Percentiles rank a stretch among this genome's conserved stretches.
Conservation (phyloP, 2,797 vertebrate genomes). For the Pipistrellus kuhlii region DNA sequence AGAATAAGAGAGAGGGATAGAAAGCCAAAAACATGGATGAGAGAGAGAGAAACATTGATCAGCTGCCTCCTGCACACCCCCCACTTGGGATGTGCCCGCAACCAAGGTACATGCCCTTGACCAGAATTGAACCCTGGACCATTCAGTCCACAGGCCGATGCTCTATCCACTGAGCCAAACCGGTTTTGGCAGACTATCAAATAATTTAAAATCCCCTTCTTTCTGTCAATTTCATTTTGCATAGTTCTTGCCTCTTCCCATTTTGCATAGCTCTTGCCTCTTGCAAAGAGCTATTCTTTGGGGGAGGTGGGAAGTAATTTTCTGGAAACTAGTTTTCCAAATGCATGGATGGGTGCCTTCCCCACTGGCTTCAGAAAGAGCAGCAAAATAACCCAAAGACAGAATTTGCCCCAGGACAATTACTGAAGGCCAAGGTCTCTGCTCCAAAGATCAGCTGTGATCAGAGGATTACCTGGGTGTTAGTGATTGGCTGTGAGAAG, state of each 20-base stretch:
- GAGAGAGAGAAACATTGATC: no score
- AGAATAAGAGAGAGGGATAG: no score
- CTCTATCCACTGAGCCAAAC: no score
- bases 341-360: neutral
- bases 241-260: neutral
- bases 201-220: neutral
- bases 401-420: neutral
- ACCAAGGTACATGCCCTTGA: no score
- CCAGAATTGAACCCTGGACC: no score
- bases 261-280: neutral
- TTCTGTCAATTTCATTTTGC: neutral
- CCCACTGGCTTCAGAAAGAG: slow-evolving; percentile 8
- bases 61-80: no score
- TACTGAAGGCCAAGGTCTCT: slow-evolving; percentile 5
- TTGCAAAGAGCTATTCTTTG: neutral
- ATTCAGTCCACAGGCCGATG: no score
- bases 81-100: no score
- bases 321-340: neutral
- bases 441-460: slow-evolving; percentile 17
- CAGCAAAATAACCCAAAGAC: slow-evolving; percentile 14
- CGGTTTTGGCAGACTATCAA: neutral
- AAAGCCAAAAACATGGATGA: no score
- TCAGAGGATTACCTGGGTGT: neutral
- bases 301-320: neutral
- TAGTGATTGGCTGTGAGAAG: neutral